Percentiles rank a stretch among this genome's conserved stretches.
Conservation (phyloP, 1,140 invertebrate genomes). For the Bombus vancouverensis region DNA sequence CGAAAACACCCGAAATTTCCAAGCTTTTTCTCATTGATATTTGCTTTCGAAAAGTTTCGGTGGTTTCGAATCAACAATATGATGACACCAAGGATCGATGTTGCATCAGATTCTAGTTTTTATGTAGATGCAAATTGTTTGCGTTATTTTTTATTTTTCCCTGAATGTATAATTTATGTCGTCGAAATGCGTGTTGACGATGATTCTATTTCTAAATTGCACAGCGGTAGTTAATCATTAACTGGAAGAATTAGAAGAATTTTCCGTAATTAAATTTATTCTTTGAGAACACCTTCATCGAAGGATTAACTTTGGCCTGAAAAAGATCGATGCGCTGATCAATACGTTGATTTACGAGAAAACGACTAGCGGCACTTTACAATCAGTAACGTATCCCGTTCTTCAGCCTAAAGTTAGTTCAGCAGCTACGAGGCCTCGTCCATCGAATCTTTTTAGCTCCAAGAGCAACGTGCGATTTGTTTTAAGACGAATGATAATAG, state of each 20-base stretch:
- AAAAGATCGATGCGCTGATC: neutral
- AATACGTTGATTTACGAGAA: constrained; percentile 13
- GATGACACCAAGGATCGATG: constrained; percentile 67
- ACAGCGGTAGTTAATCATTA: neutral
- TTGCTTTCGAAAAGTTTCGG: neutral
- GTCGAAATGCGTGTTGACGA: constrained; percentile 9
- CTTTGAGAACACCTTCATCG: neutral
- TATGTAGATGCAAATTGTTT: constrained; percentile 68
- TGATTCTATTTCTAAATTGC: neutral
- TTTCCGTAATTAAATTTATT: neutral
- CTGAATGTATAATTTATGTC: constrained; percentile 71
- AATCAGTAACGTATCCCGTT: constrained; percentile 45
- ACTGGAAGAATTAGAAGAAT: neutral
- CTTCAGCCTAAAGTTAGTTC: constrained; percentile 54
- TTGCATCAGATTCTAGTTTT: constrained; percentile 81
- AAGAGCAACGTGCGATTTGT: constrained; percentile 19
- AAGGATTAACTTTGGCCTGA: too few relatives aligned
- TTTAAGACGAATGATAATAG: constrained; percentile 19
- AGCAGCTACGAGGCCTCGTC: neutral
- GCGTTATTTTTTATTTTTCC: constrained; percentile 63
- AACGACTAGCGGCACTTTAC: constrained; percentile 17
- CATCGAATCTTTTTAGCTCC: neutral
- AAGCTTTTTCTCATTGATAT: neutral
- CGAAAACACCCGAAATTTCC: neutral
- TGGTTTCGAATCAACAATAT: constrained; percentile 49